These are phyloP conservation scores for Hyposoter dolosus DNA, from an alignment of 2,888 invertebrate species.

Conservation along the genomic window DNA sequence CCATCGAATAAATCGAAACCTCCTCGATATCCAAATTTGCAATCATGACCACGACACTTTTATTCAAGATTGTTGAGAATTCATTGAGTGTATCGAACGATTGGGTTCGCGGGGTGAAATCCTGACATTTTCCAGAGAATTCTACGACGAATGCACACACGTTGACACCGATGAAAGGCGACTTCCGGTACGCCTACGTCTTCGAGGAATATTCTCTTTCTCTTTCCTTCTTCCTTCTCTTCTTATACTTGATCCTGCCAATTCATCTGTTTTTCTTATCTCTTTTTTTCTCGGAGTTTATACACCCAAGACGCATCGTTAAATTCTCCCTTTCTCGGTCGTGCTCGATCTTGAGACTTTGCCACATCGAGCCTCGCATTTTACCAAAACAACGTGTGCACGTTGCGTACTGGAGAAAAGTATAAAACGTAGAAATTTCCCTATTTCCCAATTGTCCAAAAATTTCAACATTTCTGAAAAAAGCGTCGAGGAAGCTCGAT, in stretches of 20 bases:
- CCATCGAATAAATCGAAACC: conserved; percentile 1
- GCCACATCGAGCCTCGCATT: conserved; percentile 39
- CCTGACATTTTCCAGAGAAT: conserved; percentile 4
- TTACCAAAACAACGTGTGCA: conserved; percentile 20
- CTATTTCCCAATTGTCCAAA: too few species aligned
- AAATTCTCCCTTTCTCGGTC: conserved; percentile 53
- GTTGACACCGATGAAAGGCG: conserved; percentile 70
- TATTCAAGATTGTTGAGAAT: neutral
- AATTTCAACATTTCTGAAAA: too few species aligned
- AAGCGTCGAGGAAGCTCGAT: neutral
- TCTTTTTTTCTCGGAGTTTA: conserved; percentile 62
- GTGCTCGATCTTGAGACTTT: conserved; percentile 48
- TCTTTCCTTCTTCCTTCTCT: conserved; percentile 31
- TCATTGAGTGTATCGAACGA: neutral
- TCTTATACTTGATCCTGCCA: conserved; percentile 47
- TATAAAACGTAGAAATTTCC: too few species aligned
- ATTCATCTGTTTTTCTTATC: conserved; percentile 57
- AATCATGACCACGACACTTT: neutral
- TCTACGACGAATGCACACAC: conserved; percentile 16
- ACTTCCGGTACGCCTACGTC: conserved; percentile 78
- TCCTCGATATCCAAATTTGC: neutral
- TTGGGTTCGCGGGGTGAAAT: conserved; percentile 23
- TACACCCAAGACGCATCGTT: conserved; percentile 64
- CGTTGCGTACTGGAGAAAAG: too few species aligned
- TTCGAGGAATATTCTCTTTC: conserved; percentile 37